Evolutionary conservation across 64 coral and sea anemone genomes (phyloP).

Genomic region (Montipora foliosa): DNA sequence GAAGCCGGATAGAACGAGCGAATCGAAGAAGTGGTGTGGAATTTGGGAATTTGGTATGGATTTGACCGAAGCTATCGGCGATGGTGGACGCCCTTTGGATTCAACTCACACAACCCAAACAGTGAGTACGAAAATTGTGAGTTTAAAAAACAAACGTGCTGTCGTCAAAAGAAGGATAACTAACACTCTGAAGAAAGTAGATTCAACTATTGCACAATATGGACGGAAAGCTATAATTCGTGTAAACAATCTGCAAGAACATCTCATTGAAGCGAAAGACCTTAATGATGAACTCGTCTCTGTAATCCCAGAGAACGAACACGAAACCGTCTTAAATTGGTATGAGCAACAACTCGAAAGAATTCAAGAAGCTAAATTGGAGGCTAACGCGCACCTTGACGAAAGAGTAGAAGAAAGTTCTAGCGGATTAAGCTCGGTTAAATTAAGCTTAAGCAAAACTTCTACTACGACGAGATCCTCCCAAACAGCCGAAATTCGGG

Average conservation of each 20-base stretch:
- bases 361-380: constrained; percentile 3
- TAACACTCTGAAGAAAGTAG: not conserved
- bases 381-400: not conserved
- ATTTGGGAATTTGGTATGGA: constrained; percentile 29
- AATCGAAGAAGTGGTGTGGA: not conserved
- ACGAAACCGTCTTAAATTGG: not conserved
- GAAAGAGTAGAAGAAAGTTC: not conserved
- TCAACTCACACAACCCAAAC: not conserved
- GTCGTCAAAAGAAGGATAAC: not conserved
- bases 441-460: not conserved
- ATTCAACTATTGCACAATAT: not conserved
- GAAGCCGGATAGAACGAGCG: not conserved
- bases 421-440: not conserved
- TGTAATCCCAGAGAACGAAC: not conserved
- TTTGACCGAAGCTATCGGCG: not conserved
- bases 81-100: not conserved
- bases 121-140: not conserved
- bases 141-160: not conserved
- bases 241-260: not conserved
- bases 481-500: not conserved
- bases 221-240: constrained; percentile 1
- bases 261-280: not conserved
- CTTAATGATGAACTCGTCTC: not conserved
- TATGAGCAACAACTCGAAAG: not conserved
- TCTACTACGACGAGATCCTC: not conserved